A percentile compares a stretch with the other conserved stretches of the same genome.
phyloP scores from a whole-genome alignment of 2,888 invertebrate species.

The Ectemnius cavifrons region DNA sequence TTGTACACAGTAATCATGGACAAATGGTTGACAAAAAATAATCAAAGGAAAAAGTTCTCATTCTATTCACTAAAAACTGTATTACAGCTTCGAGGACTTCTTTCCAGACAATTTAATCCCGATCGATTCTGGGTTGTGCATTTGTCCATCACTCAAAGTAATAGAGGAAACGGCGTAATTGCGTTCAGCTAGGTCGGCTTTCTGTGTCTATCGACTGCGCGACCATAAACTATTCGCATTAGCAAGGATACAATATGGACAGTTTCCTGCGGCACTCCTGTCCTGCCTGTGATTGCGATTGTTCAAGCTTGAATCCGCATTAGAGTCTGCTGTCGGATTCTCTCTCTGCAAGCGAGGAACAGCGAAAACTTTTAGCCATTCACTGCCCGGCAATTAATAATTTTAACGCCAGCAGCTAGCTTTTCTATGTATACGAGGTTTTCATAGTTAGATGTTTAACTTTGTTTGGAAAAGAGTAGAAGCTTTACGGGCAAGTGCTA shows the following conservation, averaged over 20 bases:
- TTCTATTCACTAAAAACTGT: too few relatives aligned
- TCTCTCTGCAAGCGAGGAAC: too few relatives aligned
- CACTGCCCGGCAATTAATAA: too few relatives aligned
- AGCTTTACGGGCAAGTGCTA: background rate
- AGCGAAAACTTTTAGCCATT: too few relatives aligned
- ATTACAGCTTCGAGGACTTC: too few relatives aligned
- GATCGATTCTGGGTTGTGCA: background rate
- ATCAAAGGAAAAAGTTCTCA: too few relatives aligned
- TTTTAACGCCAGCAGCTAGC: too few relatives aligned
- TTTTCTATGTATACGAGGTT: too few relatives aligned
- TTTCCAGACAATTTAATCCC: too few relatives aligned
- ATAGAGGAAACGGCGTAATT: constrained; percentile 1
- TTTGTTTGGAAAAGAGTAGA: background rate
- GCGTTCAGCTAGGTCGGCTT: background rate
- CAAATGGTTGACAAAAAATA: too few relatives aligned
- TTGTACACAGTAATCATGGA: too few relatives aligned
- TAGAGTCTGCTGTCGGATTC: constrained; percentile 10
- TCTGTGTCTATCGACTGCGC: constrained; percentile 20
- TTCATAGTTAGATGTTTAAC: too few relatives aligned
- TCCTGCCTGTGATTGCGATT: constrained; percentile 29
- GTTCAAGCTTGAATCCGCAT: constrained; percentile 42
- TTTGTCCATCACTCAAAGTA: background rate
- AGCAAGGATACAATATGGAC: constrained; percentile 39
- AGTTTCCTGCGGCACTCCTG: constrained; percentile 55
- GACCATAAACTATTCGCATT: constrained; percentile 25